Evolutionary conservation across 2,888 invertebrate genomes (phyloP), one percentile per base, ranked within the genome.

Genomic region (Onthophagus sagittarius): DNA sequence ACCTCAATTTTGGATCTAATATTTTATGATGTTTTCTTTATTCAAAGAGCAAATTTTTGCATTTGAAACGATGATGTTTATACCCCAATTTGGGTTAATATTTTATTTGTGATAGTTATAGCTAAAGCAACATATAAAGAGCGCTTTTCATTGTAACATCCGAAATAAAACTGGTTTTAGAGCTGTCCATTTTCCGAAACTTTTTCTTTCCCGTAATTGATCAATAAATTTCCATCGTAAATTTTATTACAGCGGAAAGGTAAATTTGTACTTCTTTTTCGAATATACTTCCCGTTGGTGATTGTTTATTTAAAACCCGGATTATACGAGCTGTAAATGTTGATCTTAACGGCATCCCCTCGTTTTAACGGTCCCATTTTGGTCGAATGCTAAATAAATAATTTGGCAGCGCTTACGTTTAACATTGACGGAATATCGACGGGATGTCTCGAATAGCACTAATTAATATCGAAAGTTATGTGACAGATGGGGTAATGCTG

Each of bases 321-420:
- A 79, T 79, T 80, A 23, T 23, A 79, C 80, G 81, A 80, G 76
- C 81, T 81, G 81, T 81, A 81, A 81, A 81, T 79, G 81, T 79
- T 78, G 76, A 77, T 78, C 78, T 78, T 79, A 53, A 53, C 39
- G 79, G 78, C 23, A 23, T 23, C 23, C 23, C 80, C 79, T 77
- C 76, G 75, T 74, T 76, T 80, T 79, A 79, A 80, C 80, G 79
- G 78, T 76, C 78, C 75, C 65, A 62, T 71, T 72, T 73, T 65
- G 74, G 69, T 63, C 13, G 23, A 67, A 15, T 33, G 15, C 14
- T 67, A 71, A 73, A 67, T 67, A 67, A 67, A 23, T 67, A 65
- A 65, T 53, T 53, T 53, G 39, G 23, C 23, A 23, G 23, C 23
- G 23, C 2, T 23, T 23, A 23, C 39, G 39, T 53, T 9, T 53